Conservation (phyloP, 1,140 invertebrate genomes). For the Solen grandis region DNA sequence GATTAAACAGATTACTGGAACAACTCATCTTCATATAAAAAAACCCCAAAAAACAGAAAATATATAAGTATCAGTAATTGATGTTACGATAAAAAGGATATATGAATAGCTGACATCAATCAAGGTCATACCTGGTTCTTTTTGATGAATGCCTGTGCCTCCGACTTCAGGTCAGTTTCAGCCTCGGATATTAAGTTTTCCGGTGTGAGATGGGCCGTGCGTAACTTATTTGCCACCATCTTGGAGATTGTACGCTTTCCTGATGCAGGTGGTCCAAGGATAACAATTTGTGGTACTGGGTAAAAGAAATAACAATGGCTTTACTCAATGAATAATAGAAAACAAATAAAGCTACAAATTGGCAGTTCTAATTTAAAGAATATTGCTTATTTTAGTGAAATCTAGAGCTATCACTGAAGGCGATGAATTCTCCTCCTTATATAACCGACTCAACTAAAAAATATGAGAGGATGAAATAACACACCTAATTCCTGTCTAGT, state of each 20-base stretch:
- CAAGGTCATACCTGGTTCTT: conserved; percentile 67
- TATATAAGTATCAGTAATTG: no score
- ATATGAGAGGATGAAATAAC: no score
- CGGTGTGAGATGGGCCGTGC: conserved; percentile 73
- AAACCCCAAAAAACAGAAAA: no score
- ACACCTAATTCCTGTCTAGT: no score
- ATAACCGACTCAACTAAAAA: no score
- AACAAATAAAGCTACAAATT: neutral
- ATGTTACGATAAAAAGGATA: no score
- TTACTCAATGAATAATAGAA: neutral
- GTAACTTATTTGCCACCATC: conserved; percentile 75
- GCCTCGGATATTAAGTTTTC: conserved; percentile 76
- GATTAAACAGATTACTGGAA: no score
- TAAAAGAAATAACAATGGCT: conserved; percentile 23
- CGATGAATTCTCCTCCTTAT: no score
- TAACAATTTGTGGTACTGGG: conserved; percentile 77
- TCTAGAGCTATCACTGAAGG: no score
- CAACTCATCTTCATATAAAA: no score
- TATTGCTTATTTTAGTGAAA: no score
- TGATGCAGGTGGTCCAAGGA: conserved; percentile 80
- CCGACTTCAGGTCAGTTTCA: conserved; percentile 67
- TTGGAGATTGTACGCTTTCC: conserved; percentile 79
- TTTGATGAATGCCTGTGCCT: conserved; percentile 65
- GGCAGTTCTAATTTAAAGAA: neutral
- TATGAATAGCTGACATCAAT: no score